Evolutionary conservation across 2,888 invertebrate genomes (phyloP), one percentile per base, ranked within the genome.

Genomic region (Aradus depressus): DNA sequence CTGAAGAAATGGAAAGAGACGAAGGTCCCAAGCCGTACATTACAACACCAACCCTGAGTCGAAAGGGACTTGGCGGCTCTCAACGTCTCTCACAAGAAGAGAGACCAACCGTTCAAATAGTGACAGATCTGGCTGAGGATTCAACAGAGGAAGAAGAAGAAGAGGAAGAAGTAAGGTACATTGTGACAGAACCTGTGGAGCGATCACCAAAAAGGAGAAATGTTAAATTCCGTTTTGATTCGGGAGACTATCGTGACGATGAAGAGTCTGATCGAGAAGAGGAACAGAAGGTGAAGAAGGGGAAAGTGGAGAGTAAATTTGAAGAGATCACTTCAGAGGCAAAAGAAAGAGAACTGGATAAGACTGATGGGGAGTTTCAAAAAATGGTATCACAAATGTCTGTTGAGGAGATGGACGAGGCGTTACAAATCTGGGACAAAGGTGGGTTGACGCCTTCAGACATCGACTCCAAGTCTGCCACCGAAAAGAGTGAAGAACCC

Each of bases 271-370:
- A 48, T 18, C 51, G 50, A 38, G 52, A 55, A 26, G 44, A 41
- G 4, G 53, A 44, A 44, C 53, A 49, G 8, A 43, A 35, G 21
- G 23, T 21, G 19, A 53, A 50, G 14, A 37, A 26, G 3, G 26
- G 34, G 21, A 48, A 22, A 38, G 59, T 50, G 10, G 68, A 69
- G 56, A 65, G 64, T 52, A 71, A 70, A 63, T 73, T 73, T 62
- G 72, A 73, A 62, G 62, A 70, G 60, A 70, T 73, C 69, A 71
- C 72, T 35, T 72, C 72, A 12, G 67, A 72, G 61, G 66, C 67
- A 16, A 59, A 71, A 51, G 69, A 70, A 43, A 63, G 63, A 52
- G 68, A 67, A 25, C 44, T 50, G 8, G 52, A 50, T 42, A 34
- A 38, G n/a, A 44, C 50, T 31, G 71, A 72, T 54, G 65, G 62